phyloP scores from a whole-genome alignment of 2,113 vertebrate species.

The Aegithalos caudatus region DNA sequence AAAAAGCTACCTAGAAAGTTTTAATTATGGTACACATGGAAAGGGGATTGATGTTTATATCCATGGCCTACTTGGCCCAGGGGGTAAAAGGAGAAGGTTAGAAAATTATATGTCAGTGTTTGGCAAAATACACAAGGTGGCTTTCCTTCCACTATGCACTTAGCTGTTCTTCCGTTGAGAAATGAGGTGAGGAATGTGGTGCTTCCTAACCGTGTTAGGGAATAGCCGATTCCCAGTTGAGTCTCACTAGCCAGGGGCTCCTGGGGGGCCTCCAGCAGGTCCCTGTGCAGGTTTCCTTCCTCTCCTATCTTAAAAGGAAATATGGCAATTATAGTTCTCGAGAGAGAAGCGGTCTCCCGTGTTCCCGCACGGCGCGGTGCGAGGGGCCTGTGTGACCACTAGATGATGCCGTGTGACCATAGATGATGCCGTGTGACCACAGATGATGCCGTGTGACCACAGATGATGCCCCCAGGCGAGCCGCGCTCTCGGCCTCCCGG shows the following conservation, averaged over 20 bases:
- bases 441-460: neutral
- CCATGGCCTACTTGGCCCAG: neutral
- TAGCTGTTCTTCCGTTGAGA: neutral
- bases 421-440: neutral
- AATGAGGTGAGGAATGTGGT: neutral
- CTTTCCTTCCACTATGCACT: neutral
- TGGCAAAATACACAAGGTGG: neutral
- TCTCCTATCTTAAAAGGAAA: neutral
- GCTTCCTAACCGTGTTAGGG: neutral
- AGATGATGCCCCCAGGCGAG: neutral
- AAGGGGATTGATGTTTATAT: neutral
- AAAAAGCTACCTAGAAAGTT: neutral
- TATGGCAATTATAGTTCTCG: neutral
- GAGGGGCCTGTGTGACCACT: neutral
- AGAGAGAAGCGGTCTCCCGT: neutral
- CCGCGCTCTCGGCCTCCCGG: fast-evolving
- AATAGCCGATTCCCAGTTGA: neutral
- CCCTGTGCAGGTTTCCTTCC: neutral
- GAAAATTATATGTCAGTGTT: neutral
- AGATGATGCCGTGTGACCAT: neutral
- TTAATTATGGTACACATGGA: neutral
- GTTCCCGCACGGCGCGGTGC: neutral
- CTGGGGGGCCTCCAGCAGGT: neutral
- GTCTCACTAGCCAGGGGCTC: neutral
- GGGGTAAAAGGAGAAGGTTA: neutral